These are phyloP conservation scores for Cydia fagiglandana DNA, from an alignment of 1,140 invertebrate genomes.

Conservation along the genomic window DNA sequence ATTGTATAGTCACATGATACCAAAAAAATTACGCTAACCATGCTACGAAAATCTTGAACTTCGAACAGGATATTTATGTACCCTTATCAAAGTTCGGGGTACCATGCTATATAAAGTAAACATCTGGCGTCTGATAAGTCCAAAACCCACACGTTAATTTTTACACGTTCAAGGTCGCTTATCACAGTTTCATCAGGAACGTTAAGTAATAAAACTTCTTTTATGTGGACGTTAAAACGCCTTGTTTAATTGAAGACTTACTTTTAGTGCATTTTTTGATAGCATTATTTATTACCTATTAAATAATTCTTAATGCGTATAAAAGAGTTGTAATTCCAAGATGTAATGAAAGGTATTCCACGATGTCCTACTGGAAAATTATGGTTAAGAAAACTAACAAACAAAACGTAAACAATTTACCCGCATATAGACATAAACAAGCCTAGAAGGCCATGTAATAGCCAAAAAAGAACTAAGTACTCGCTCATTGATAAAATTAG, in stretches of 20 bases:
- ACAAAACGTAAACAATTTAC: neutral
- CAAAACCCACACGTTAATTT: neutral
- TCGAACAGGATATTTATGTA: neutral
- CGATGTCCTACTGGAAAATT: neutral
- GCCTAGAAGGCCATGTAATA: neutral
- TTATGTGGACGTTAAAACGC: conserved; percentile 16
- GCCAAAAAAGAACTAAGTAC: conserved; percentile 10
- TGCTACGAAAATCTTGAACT: neutral
- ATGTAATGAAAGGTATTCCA: neutral
- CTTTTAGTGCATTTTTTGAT: neutral
- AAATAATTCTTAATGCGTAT: neutral
- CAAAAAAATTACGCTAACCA: neutral
- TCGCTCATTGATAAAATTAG: conserved; percentile 27
- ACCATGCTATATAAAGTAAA: neutral
- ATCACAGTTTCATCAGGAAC: conserved; percentile 4
- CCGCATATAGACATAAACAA: conserved; percentile 16
- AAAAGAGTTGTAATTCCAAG: neutral
- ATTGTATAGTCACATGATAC: neutral
- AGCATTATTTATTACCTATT: neutral
- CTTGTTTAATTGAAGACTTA: neutral
- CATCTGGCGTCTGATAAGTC: neutral
- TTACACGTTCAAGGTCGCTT: conserved; percentile 12
- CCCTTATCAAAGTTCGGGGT: neutral
- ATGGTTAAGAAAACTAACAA: neutral
- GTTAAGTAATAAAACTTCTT: conserved; percentile 13